Percentiles rank a stretch among this genome's conserved stretches.
These are phyloP conservation scores for Protonemura montana DNA, from an alignment of 2,888 invertebrate genomes.

Conservation along the genomic window DNA sequence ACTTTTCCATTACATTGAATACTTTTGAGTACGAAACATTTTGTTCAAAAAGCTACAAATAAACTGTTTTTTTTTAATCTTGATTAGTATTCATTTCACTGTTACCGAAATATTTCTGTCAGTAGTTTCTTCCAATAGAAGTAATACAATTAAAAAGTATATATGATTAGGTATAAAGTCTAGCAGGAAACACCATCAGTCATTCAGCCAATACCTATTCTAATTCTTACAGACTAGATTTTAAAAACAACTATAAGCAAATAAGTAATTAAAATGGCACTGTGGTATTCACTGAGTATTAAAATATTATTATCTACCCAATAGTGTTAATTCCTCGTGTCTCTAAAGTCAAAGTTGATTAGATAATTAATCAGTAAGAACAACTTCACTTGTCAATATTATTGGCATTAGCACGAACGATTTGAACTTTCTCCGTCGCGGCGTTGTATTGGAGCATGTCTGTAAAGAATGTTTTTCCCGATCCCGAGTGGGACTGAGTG, in stretches of 20 bases:
- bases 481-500: slow-evolving; percentile 53
- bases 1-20: no score
- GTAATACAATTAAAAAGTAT: neutral
- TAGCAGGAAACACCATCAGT: no score
- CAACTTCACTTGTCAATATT: slow-evolving; percentile 9
- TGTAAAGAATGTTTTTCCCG: slow-evolving; percentile 54
- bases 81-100: neutral
- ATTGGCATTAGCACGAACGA: slow-evolving; percentile 23
- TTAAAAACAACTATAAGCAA: neutral
- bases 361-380: neutral
- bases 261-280: neutral
- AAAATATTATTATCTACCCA: neutral
- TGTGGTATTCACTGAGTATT: slow-evolving; percentile 9
- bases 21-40: neutral
- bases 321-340: neutral
- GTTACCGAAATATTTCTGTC: neutral
- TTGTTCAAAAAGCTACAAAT: neutral
- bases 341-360: neutral
- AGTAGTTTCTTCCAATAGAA: neutral
- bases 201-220: no score
- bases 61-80: neutral
- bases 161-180: no score
- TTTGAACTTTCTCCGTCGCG: slow-evolving; percentile 51
- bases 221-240: neutral
- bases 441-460: slow-evolving; percentile 53